A percentile compares a stretch with the other conserved stretches of the same genome.
Conservation (phyloP, 2,888 invertebrate species). For the Hoplodrina ambigua region DNA sequence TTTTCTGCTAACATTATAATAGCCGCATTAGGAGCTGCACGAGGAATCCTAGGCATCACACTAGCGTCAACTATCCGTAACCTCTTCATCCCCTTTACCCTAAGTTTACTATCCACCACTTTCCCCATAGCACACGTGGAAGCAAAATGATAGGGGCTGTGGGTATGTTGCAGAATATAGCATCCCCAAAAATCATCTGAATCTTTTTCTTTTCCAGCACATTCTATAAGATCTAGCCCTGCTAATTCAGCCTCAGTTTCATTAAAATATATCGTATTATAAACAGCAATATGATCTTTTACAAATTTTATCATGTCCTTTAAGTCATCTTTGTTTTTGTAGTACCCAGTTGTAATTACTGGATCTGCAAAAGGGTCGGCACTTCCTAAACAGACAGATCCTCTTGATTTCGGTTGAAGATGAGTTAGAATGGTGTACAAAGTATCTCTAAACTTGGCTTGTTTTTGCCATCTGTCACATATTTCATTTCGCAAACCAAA, state of each 20-base stretch:
- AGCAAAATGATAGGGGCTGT: slow-evolving; percentile 92
- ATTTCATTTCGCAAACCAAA: slow-evolving; percentile 48
- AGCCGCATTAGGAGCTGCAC: slow-evolving; percentile 90
- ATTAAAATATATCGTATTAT: slow-evolving; percentile 60
- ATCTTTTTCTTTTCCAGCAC: slow-evolving; percentile 45
- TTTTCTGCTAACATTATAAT: slow-evolving; percentile 53
- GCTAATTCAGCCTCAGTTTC: slow-evolving; percentile 56
- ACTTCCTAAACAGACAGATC: slow-evolving; percentile 63
- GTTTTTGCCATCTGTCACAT: slow-evolving; percentile 44
- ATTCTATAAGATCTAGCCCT: slow-evolving; percentile 57
- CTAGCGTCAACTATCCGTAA: slow-evolving; percentile 69
- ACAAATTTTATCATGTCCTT: slow-evolving; percentile 43
- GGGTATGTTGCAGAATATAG: slow-evolving; percentile 75
- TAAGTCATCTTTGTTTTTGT: slow-evolving; percentile 41
- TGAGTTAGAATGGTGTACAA: slow-evolving; percentile 50
- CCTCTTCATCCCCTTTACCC: slow-evolving; percentile 55
- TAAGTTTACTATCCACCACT: slow-evolving; percentile 91
- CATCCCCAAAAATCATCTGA: slow-evolving; percentile 68
- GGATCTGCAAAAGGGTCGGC: slow-evolving; percentile 62
- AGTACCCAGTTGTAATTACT: slow-evolving; percentile 49
- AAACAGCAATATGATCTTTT: slow-evolving; percentile 61
- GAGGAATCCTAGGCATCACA: slow-evolving; percentile 86
- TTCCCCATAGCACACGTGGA: slow-evolving; percentile 94
- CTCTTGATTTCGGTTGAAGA: slow-evolving; percentile 78
- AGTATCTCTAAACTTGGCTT: slow-evolving; percentile 42